Evolutionary conservation across 2,888 invertebrate genomes (phyloP), one percentile per base, ranked within the genome.

Genomic region (Oxytorus armatus): DNA sequence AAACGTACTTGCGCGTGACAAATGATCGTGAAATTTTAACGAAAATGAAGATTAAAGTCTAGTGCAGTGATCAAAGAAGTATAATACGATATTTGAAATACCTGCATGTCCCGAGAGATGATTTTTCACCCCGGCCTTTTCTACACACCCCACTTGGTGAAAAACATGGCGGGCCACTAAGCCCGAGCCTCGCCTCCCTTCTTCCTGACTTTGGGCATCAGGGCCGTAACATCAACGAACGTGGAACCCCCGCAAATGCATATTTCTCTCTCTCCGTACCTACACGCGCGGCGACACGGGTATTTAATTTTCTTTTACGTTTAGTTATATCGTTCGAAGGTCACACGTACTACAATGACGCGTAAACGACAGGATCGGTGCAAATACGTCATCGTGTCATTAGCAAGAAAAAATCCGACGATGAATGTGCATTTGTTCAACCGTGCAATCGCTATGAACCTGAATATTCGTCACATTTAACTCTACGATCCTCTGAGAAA

Each of bases 141-240:
- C 91, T 92, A 91, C 89, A 92, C 91, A 95, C 94, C 95, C 95
- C 95, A 94, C 94, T 94, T 94, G 94, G 94, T 95, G 94, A 94
- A 95, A 95, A 95, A 95, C 95, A 96, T 96, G 96, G 95, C 95
- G 95, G 94, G 90, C 89, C 90, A 90, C 91, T 90, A 84, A 87
- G 84, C 81, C 83, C 81, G 77, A 76, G 78, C 84, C 83, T 84
- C 84, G 75, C 84, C 83, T 73, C 85, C 85, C 83, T 80, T 68
- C 82, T 84, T 84, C 78, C 69, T 66, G 59, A 77, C 77, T 75
- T 69, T 66, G 39, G 51, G n/a, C 14, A n/a, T 3, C 84, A 82
- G 81, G 53, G 42, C 21, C 77, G 83, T 79, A 73, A 23, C 61
- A 7, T n/a, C 11, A 23, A n/a, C 3, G 44, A 14, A 10, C 7